Conservation (phyloP, 2,888 invertebrate genomes). For the Apamea anceps region DNA sequence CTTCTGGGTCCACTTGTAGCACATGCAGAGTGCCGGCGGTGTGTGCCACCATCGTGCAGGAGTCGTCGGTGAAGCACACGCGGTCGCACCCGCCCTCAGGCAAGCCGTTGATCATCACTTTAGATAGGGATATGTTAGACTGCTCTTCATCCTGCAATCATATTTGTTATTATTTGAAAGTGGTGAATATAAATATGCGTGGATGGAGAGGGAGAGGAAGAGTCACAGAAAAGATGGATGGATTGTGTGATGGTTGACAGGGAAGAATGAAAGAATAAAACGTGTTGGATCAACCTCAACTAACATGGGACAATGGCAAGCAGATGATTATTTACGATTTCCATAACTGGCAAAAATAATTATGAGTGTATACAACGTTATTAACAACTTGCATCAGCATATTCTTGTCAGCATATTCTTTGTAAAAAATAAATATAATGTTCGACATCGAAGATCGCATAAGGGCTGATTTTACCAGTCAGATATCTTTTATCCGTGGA, state of each 20-base stretch:
- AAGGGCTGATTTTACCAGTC: not conserved
- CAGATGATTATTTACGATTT: not conserved
- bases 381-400: not conserved
- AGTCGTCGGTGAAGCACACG: constrained; percentile 80
- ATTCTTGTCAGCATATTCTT: not conserved
- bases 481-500: too few relatives aligned
- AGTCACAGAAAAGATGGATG: not conserved
- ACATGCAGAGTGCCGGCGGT: constrained; percentile 74
- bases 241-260: not conserved
- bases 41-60: constrained; percentile 75
- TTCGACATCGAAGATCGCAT: not conserved
- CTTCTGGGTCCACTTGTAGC: constrained; percentile 81
- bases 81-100: constrained; percentile 75
- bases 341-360: not conserved
- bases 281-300: not conserved
- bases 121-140: constrained; percentile 80
- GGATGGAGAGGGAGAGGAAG: not conserved
- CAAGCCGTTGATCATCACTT: constrained; percentile 78
- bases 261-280: not conserved
- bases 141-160: constrained; percentile 81
- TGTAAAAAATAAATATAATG: not conserved
- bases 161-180: not conserved
- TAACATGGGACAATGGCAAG: not conserved
- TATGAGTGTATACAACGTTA: not conserved
- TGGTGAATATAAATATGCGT: not conserved